phyloP scores from a whole-genome alignment of 1,140 invertebrate species.

The Trichonephila clavipes region DNA sequence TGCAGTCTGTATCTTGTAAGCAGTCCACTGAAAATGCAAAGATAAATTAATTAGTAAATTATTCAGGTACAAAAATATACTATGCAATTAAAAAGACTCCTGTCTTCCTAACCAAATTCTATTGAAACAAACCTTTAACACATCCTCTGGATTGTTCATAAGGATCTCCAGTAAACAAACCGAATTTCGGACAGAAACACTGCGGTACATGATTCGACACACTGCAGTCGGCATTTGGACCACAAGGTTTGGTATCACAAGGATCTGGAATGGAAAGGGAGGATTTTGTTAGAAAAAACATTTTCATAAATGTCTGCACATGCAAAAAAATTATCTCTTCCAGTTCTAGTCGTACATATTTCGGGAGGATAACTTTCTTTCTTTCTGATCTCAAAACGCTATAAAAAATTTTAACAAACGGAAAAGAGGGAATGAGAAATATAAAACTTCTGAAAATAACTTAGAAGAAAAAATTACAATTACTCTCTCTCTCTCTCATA shows the following conservation, averaged over 20 bases:
- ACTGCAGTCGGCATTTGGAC: conserved; percentile 78
- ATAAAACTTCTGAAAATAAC: too few species aligned
- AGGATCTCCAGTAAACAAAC: conserved; percentile 78
- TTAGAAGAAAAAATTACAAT: too few species aligned
- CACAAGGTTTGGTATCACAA: conserved; percentile 78
- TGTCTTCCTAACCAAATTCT: neutral
- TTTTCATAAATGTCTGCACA: neutral
- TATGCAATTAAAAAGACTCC: neutral
- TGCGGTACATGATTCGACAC: conserved; percentile 78
- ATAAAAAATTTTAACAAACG: too few species aligned
- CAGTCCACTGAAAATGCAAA: conserved; percentile 83
- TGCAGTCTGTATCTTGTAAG: conserved; percentile 80
- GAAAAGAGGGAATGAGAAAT: neutral
- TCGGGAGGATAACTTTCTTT: too few species aligned
- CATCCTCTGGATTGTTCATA: conserved; percentile 78
- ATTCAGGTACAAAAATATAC: neutral
- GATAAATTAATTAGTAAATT: neutral
- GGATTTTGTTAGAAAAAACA: neutral
- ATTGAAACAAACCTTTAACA: conserved; percentile 63
- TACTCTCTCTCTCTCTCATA: too few species aligned
- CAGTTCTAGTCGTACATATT: too few species aligned
- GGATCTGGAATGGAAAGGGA: conserved; percentile 75
- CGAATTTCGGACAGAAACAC: conserved; percentile 78
- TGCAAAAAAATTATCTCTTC: too few species aligned
- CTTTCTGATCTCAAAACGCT: too few species aligned